Evolutionary conservation across 2,888 invertebrate genomes (phyloP), one percentile per base, ranked within the genome.

Genomic region (Stenodera caucasica): DNA sequence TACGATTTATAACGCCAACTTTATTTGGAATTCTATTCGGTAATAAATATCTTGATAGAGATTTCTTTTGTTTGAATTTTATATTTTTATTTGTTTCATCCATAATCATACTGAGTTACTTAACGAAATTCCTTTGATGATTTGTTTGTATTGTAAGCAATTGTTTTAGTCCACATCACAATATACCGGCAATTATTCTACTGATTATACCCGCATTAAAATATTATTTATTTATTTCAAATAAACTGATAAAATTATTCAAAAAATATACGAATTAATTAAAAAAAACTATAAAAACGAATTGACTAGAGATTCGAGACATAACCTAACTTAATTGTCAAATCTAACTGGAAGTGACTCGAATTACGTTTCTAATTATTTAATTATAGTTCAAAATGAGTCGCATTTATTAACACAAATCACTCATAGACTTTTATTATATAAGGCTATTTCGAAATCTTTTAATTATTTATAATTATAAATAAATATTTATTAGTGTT

Each of bases 21-120:
- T 79, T 80, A 70, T 81, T 81, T n/a, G 80, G 78, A 32, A 73
- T 74, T 67, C 76, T 79, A 61, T 73, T 77, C 32, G 79, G 78
- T 61, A 80, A 69, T 57, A 80, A 67, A 55, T 78, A 75, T 70
- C 76, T 78, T 53, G 74, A 70, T 53, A 78, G 71, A 14, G 75
- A 72, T 61, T 78, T 77, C 67, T 77, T 78, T 64, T 73, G 77
- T 64, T 72, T 76, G 26, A 61, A 61, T 71, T 78, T 79, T 4
- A 59, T 62, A 40, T 64, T 61, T 51, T 72, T 72, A 68, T 65
- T 68, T 58, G 67, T 70, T 29, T 75, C 70, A 69, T 78, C 78
- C 73, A 76, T 79, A 55, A 70, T 74, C 72, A 72, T 75, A 60
- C 26, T 69, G 29, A 40, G 3, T 18, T 32, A 2, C 14, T 40